Evolutionary conservation across 2,797 vertebrate genomes (phyloP).

Genomic region (Arrhamphus sclerolepis): DNA sequence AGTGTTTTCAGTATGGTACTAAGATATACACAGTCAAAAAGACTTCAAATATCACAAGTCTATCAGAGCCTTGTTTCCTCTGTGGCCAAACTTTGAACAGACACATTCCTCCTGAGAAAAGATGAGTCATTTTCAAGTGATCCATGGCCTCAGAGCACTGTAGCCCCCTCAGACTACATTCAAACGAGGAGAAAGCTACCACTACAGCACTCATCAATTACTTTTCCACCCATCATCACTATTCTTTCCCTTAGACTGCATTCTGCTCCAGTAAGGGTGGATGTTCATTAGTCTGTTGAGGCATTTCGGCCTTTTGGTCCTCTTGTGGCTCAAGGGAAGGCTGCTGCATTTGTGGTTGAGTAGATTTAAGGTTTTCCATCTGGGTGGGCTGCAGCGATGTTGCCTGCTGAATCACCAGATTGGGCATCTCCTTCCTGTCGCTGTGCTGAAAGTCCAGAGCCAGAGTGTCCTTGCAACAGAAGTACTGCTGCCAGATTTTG

Average conservation of each 20-base stretch:
- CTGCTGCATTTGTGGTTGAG: constrained; percentile 23
- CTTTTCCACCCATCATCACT: constrained; percentile 17
- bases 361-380: constrained; percentile 33
- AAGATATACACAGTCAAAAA: constrained; percentile 43
- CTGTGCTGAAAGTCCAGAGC: constrained; percentile 69
- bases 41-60: constrained; percentile 47
- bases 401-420: constrained; percentile 30
- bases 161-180: constrained; percentile 23
- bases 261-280: constrained; percentile 58
- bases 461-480: constrained; percentile 86
- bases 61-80: constrained; percentile 15
- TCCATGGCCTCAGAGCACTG: constrained; percentile 17
- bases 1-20: constrained; percentile 46
- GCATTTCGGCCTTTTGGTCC: constrained; percentile 38
- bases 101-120: constrained; percentile 40
- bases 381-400: constrained; percentile 8
- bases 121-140: constrained; percentile 31
- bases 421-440: constrained; percentile 71
- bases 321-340: constrained; percentile 30
- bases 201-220: constrained; percentile 25
- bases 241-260: constrained; percentile 34
- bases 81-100: constrained; percentile 10
- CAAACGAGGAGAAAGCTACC: constrained; percentile 30
- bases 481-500: constrained; percentile 93
- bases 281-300: constrained; percentile 47